phyloP scores from a whole-genome alignment of 1,140 invertebrate species.

The Hirudo medicinalis region DNA sequence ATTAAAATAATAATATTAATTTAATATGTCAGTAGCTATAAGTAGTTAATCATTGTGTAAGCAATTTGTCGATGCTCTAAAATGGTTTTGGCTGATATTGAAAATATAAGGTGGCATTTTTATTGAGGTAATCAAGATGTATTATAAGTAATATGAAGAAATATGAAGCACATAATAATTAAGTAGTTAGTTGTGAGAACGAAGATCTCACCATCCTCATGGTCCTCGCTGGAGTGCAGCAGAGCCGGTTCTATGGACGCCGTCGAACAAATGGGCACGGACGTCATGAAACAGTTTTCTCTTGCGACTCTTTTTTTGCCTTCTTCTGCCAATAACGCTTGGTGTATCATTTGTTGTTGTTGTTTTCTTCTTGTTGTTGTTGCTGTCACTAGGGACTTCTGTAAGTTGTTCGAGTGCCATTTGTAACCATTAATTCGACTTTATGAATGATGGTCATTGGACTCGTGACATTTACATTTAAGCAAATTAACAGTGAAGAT shows the following conservation, averaged over 20 bases:
- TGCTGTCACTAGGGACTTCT: constrained; percentile 87
- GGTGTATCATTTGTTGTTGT: constrained; percentile 90
- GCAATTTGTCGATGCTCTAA: no score
- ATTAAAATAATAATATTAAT: no score
- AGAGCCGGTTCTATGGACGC: constrained; percentile 89
- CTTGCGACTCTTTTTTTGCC: constrained; percentile 83
- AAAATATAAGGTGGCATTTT: background rate
- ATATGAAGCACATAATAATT: no score
- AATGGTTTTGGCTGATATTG: no score
- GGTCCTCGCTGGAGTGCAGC: constrained; percentile 48
- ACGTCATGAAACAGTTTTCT: constrained; percentile 88
- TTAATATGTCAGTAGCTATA: no score
- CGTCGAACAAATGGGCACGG: constrained; percentile 71
- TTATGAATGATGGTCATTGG: no score
- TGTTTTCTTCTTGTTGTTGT: constrained; percentile 97
- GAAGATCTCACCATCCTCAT: constrained; percentile 36
- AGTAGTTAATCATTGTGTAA: no score
- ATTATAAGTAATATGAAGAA: no score
- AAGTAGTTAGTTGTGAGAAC: no score
- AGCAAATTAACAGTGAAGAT: background rate
- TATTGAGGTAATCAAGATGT: background rate
- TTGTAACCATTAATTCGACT: no score
- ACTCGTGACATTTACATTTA: background rate
- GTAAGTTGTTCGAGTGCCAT: constrained; percentile 28
- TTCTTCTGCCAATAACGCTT: constrained; percentile 83